Conservation (phyloP, 2,888 invertebrate species). For the Euplagia quadripunctaria region DNA sequence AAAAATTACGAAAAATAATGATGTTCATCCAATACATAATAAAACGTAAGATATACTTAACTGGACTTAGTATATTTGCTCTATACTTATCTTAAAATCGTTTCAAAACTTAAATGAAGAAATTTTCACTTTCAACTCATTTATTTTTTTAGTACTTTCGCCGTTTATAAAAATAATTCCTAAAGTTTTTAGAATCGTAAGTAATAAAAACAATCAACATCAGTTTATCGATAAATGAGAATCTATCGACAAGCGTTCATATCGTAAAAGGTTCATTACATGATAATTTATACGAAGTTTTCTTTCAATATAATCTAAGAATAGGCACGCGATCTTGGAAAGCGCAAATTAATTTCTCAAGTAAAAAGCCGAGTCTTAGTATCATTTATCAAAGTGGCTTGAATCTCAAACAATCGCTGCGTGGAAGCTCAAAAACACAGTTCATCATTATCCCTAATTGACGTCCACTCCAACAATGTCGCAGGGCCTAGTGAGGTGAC, state of each 20-base stretch:
- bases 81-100: no score
- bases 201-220: not conserved
- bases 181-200: not conserved
- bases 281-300: constrained; percentile 42
- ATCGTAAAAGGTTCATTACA: not conserved
- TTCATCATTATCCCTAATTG: constrained; percentile 85
- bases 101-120: not conserved
- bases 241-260: not conserved
- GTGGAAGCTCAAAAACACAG: constrained; percentile 69
- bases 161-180: not conserved
- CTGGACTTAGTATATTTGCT: no score
- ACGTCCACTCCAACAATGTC: constrained; percentile 80
- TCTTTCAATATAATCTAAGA: constrained; percentile 30
- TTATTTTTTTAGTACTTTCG: not conserved
- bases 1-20: no score
- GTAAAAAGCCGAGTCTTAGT: constrained; percentile 41
- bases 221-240: not conserved
- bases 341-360: constrained; percentile 49
- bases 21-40: not conserved
- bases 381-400: constrained; percentile 58
- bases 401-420: constrained; percentile 66
- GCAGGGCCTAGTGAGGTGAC: constrained; percentile 70
- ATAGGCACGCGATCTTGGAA: constrained; percentile 41
- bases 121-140: not conserved
- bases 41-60: not conserved